Percentiles rank a stretch among this genome's conserved stretches.
These are phyloP conservation scores for Hemicordylus capensis DNA, from an alignment of 2,113 vertebrate species.

Conservation along the genomic window DNA sequence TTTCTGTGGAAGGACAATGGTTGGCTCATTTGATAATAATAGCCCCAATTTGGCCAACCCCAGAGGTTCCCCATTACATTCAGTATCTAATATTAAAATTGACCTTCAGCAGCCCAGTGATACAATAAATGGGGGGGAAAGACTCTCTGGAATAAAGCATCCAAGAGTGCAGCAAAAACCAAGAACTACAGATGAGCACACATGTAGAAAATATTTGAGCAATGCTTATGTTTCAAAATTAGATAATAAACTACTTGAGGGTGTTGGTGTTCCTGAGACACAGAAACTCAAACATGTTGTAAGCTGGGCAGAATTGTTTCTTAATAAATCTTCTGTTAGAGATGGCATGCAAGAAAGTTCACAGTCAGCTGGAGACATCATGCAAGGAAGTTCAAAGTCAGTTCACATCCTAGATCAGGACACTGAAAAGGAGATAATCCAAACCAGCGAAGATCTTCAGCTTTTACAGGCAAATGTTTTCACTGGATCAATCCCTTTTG, in stretches of 20 bases:
- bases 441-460: background rate
- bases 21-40: background rate
- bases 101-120: background rate
- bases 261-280: slow-evolving; percentile 61
- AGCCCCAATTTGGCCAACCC: background rate
- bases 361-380: background rate
- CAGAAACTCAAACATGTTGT: slow-evolving; percentile 71
- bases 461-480: background rate
- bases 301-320: slow-evolving; percentile 71
- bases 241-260: slow-evolving; percentile 45
- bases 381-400: background rate
- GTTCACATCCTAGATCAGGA: background rate
- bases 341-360: background rate
- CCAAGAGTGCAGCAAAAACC: slow-evolving; percentile 2
- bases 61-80: background rate
- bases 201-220: background rate
- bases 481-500: background rate
- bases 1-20: slow-evolving; percentile 35
- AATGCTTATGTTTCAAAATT: slow-evolving; percentile 15
- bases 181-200: background rate
- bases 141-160: background rate
- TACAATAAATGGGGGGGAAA: background rate
- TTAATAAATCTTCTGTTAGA: background rate
- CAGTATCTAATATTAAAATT: background rate
- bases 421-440: background rate